Evolutionary conservation across 1,140 invertebrate genomes (phyloP).

Genomic region (Dryas iulia): DNA sequence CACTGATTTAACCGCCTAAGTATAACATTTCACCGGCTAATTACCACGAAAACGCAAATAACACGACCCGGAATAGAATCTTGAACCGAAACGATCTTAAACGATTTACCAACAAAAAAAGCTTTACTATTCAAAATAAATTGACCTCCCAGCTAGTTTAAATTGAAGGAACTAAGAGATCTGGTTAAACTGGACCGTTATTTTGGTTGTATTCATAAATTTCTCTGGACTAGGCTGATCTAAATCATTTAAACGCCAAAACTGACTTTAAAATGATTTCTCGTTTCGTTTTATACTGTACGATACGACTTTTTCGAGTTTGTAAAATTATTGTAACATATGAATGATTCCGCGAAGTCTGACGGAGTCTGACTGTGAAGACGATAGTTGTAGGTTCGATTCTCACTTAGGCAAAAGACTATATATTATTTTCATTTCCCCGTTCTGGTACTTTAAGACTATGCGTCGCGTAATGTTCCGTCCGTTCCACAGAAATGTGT

Average conservation of each 20-base stretch:
- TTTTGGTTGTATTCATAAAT: slow-evolving; percentile 60
- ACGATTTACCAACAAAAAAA: slow-evolving; percentile 42
- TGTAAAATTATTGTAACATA: too few relatives aligned
- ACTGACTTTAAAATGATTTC: slow-evolving; percentile 44
- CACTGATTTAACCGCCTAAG: slow-evolving; percentile 36
- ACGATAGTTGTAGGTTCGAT: too few relatives aligned
- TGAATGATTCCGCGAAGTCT: too few relatives aligned
- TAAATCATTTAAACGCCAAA: slow-evolving; percentile 71
- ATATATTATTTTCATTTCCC: too few relatives aligned
- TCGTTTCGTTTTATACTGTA: slow-evolving; percentile 2
- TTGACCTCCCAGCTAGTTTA: not conserved
- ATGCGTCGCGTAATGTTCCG: too few relatives aligned
- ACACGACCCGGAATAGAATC: slow-evolving; percentile 40
- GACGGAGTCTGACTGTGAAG: too few relatives aligned
- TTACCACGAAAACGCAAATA: slow-evolving; percentile 50
- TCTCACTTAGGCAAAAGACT: too few relatives aligned
- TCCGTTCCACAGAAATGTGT: too few relatives aligned
- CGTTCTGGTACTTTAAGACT: too few relatives aligned
- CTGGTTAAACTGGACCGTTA: slow-evolving; percentile 41
- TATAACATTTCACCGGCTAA: slow-evolving; percentile 50
- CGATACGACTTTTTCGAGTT: slow-evolving; percentile 1
- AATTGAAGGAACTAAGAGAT: slow-evolving; percentile 5
- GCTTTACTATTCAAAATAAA: not conserved
- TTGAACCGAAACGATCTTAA: slow-evolving; percentile 46
- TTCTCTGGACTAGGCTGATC: slow-evolving; percentile 45